Evolutionary conservation across 2,888 invertebrate genomes (phyloP).

Genomic region (Lasioglossum villosulum): DNA sequence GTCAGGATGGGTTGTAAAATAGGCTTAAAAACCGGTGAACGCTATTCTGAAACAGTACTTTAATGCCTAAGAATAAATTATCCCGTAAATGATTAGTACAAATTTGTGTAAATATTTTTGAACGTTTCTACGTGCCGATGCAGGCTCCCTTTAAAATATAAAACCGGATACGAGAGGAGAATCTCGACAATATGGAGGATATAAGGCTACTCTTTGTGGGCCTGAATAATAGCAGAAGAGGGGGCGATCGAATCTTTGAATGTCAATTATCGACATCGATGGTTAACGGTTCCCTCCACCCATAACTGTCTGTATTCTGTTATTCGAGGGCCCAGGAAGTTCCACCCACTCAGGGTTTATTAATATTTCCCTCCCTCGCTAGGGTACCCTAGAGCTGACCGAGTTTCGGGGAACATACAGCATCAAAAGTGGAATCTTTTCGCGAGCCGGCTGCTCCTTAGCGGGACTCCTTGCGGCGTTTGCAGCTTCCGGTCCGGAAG

Average conservation of each 20-base stretch:
- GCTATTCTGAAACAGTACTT: not conserved
- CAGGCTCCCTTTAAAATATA: not conserved
- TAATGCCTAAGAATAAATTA: not conserved
- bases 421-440: constrained; percentile 55
- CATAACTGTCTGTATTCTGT: constrained; percentile 54
- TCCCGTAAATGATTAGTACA: not conserved
- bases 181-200: constrained; percentile 26
- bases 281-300: constrained; percentile 66
- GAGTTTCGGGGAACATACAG: constrained; percentile 40
- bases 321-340: constrained; percentile 66
- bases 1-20: not conserved
- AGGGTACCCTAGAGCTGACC: constrained; percentile 45
- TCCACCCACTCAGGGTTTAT: constrained; percentile 61
- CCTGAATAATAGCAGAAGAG: constrained; percentile 52
- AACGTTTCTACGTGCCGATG: not conserved
- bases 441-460: constrained; percentile 67
- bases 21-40: not conserved
- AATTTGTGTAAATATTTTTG: not conserved
- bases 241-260: constrained; percentile 50
- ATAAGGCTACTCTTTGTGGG: constrained; percentile 55
- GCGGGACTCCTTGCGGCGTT: constrained; percentile 69
- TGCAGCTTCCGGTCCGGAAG: constrained; percentile 56
- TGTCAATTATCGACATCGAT: constrained; percentile 67
- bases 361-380: constrained; percentile 64
- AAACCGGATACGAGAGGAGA: constrained; percentile 43